Base-by-base conservation (phyloP, 2,113 vertebrate species). In the Petaurus breviceps region DNA sequence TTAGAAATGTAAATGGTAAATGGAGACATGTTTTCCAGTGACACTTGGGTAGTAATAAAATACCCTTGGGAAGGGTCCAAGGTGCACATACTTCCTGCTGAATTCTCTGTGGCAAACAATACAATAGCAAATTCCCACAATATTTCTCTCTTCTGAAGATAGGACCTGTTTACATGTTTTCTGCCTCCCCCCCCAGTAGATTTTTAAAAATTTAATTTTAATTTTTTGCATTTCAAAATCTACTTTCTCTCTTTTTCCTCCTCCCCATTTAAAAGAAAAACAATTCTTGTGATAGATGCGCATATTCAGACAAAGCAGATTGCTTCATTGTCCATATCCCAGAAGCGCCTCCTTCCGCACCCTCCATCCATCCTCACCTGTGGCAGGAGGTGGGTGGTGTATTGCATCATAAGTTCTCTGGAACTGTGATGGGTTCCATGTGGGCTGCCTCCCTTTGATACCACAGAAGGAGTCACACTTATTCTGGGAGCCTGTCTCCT, bases 391-490 rank as follows among this genome's bases (percentile, higher is more conserved):
- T 77, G 61, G 61, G 4, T 19, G 14, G 37, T 37, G 7, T 43
- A n/a, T 84, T 84, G n/a, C 19, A 23, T 84, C 68, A 43, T 84
- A 19, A 6, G 5, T 43, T 84, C 68, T 84, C n/a, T 84, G 68
- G 68, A 84, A 10, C 3, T 43, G 6, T 43, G n/a, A 84, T 84
- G 7, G 68, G n/a, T 43, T 94, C 90, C 46, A 0, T 5, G 3
- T 94, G 51, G 90, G 37, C 37, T 55, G 37, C n/a, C 93, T 96
- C 50, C 22, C 55, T 51, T 90, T 92, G 92, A 43, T 26, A 92
- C 84, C 61, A 91, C 51, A 95, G 91, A 96, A 92, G 25, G n/a
- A 57, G 22, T 37, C 31, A 68, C 89, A 68, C 49, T n/a, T 90
- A 90, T 68, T 68, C 28, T 31, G 28, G 28, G 11, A 37, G 31